Evolutionary conservation across 2,113 vertebrate species (phyloP).

Genomic region (Oceanites oceanicus): DNA sequence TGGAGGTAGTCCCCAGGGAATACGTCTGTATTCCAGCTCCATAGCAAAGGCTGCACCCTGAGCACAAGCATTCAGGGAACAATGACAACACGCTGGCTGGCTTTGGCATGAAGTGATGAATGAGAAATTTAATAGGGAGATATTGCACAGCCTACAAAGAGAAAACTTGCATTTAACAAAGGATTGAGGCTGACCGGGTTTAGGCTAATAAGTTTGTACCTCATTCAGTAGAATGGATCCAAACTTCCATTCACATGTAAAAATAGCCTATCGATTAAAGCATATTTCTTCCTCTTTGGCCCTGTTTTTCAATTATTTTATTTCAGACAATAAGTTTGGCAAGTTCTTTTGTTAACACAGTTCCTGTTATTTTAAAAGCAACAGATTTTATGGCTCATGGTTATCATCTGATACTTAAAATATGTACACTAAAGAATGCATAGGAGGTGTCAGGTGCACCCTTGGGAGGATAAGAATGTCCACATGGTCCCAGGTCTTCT

Average conservation of each 20-base stretch:
- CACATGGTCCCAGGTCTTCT: neutral
- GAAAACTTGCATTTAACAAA: conserved; percentile 51
- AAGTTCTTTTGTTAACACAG: conserved; percentile 55
- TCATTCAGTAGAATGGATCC: conserved; percentile 51
- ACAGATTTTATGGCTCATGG: neutral
- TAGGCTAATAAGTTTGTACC: conserved; percentile 4
- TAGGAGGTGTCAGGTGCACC: conserved; percentile 18
- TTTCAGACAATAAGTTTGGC: conserved; percentile 49
- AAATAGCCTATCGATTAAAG: conserved; percentile 76
- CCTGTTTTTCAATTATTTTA: conserved; percentile 54
- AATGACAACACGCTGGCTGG: neutral
- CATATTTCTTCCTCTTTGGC: conserved; percentile 65
- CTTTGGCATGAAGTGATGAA: neutral
- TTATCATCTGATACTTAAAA: conserved; percentile 42
- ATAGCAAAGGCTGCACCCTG: neutral
- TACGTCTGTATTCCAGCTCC: neutral
- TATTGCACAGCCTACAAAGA: conserved; percentile 38
- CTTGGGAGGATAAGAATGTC: neutral
- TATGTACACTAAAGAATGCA: conserved; percentile 20
- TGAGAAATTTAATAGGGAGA: conserved; percentile 22
- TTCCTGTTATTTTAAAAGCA: conserved; percentile 63
- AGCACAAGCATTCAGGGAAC: neutral
- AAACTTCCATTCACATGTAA: conserved; percentile 67
- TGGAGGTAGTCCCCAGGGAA: neutral
- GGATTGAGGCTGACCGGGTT: conserved; percentile 47